Base-by-base conservation (phyloP, 2,888 invertebrate genomes). In the Athalia cordata region DNA sequence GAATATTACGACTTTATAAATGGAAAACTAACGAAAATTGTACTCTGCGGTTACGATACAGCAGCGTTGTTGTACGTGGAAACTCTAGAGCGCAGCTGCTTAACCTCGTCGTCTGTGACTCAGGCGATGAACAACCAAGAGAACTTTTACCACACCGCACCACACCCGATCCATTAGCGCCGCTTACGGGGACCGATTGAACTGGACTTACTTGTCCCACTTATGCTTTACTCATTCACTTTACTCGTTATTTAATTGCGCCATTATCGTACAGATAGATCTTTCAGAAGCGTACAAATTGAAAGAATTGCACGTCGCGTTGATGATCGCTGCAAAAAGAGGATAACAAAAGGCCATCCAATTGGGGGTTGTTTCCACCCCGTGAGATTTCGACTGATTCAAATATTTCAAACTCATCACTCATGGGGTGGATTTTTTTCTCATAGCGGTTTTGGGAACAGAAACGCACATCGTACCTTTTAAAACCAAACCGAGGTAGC, bases 91-190 rank as follows among this genome's bases (percentile, higher is more conserved):
- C 47, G 59, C 13, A 59, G 45, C n/a, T 45, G 43, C 8, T 43
- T 5, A 13, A 9, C 57, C 43, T 59, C 43, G 72, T 72, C 47
- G 72, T 72, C 52, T 47, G 72, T 72, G 72, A 72, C 72, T 72
- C 72, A 57, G 59, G 13, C 8, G 72, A 59, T 43, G 57, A 29
- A 4, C n/a, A 66, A 50, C 52, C 52, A 8, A 68, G 68, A 43
- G 8, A 57, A 72, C 57, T 72, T 72, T 72, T 72, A 72, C 72
- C 57, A 13, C 70, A 72, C 70, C 57, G 70, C 82, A 86, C 86
- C 86, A 86, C 86, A 86, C 86, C 86, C 86, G 83, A 78, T 43
- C 61, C 59, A 8, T 70, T 79, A 80, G 75, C 80, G 80, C 80
- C 81, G 82, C 82, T 84, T 85, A 13, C n/a, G 78, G 77, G 43